phyloP scores from a whole-genome alignment of 1,140 invertebrate genomes.

The Lepidotrigona ventralis region DNA sequence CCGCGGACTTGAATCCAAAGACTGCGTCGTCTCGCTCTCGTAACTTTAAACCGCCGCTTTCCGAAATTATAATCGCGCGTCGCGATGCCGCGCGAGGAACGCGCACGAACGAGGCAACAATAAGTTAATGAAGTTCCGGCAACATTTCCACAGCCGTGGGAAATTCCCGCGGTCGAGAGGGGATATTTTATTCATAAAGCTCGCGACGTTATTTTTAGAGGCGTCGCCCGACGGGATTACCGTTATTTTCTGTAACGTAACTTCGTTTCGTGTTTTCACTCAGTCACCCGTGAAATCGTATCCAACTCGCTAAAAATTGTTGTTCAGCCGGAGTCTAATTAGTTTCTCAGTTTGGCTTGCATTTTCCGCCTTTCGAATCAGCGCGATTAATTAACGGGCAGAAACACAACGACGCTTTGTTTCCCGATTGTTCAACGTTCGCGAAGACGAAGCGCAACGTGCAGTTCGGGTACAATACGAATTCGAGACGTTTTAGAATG shows the following conservation, averaged over 20 bases:
- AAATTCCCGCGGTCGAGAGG: background rate
- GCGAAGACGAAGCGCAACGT: no score
- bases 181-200: slow-evolving; percentile 17
- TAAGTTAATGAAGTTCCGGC: background rate
- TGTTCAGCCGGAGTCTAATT: background rate
- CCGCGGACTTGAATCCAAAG: background rate
- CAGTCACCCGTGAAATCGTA: background rate
- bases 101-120: background rate
- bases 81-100: no score
- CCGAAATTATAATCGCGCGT: background rate
- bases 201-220: background rate
- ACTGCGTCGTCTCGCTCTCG: background rate
- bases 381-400: background rate
- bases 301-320: background rate
- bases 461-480: no score
- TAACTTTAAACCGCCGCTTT: background rate
- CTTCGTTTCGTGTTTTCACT: slow-evolving; percentile 3
- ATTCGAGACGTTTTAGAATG: no score
- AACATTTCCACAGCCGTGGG: background rate
- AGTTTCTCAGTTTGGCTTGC: background rate
- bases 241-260: background rate
- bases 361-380: background rate
- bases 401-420: background rate
- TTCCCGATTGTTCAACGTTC: background rate
- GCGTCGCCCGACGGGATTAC: background rate